phyloP scores from a whole-genome alignment of 2,888 invertebrate species.

The Cephus pulcher region DNA sequence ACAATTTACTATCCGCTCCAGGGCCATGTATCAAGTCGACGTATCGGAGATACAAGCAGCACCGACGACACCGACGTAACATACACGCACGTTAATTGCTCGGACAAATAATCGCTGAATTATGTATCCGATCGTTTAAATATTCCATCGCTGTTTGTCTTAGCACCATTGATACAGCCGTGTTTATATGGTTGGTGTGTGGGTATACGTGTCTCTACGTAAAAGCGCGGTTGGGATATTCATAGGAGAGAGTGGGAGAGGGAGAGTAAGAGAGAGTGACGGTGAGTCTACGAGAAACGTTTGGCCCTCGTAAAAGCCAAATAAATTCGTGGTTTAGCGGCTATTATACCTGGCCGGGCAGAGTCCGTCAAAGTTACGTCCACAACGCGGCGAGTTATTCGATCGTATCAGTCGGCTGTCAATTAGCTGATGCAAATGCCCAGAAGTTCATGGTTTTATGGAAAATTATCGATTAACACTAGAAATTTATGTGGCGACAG shows the following conservation, averaged over 20 bases:
- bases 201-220: neutral
- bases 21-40: constrained; percentile 46
- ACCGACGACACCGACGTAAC: constrained; percentile 42
- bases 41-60: constrained; percentile 40
- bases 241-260: neutral
- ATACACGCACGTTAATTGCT: constrained; percentile 39
- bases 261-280: neutral
- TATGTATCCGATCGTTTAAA: constrained; percentile 21
- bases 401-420: constrained; percentile 33
- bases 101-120: constrained; percentile 25
- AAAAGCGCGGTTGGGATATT: neutral
- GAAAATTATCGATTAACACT: constrained; percentile 24
- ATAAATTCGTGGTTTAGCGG: neutral
- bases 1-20: constrained; percentile 47
- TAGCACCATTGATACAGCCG: constrained; percentile 17
- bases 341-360: neutral
- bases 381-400: constrained; percentile 3
- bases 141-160: constrained; percentile 20
- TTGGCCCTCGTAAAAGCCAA: constrained; percentile 2
- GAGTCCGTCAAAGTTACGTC: neutral
- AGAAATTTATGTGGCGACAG: neutral
- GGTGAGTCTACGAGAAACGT: neutral
- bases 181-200: neutral
- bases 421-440: constrained; percentile 37
- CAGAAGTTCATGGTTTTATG: constrained; percentile 12